Percentiles rank a stretch among this genome's conserved stretches.
Conservation (phyloP, 2,888 invertebrate genomes). For the Mythimna ferrago region DNA sequence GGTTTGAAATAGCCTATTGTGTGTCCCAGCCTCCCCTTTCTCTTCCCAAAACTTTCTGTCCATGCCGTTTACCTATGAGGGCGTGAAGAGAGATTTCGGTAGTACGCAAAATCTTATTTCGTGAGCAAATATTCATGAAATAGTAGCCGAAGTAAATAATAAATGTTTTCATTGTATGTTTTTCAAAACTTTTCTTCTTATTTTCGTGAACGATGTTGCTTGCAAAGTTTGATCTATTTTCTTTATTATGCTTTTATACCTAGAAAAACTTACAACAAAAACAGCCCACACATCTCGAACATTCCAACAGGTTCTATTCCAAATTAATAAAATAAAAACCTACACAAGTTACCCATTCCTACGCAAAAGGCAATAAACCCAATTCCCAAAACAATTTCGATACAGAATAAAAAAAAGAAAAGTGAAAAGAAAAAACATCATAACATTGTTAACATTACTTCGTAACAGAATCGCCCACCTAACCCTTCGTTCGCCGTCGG, state of each 20-base stretch:
- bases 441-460: constrained; percentile 63
- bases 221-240: not conserved
- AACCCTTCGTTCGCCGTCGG: constrained; percentile 61
- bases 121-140: no score
- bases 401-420: constrained; percentile 25
- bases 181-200: no score
- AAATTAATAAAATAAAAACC: constrained; percentile 13
- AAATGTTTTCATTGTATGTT: no score
- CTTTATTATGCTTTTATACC: not conserved
- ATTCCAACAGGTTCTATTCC: constrained; percentile 13
- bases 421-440: constrained; percentile 39
- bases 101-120: no score
- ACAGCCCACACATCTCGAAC: not conserved
- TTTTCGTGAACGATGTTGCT: no score
- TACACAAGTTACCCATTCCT: constrained; percentile 11
- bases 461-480: constrained; percentile 65
- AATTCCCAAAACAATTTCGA: constrained; percentile 45
- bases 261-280: not conserved
- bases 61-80: no score
- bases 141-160: no score
- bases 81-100: no score
- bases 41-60: no score
- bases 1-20: no score
- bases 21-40: no score
- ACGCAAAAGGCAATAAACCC: constrained; percentile 30